Evolutionary conservation across 2,113 vertebrate species (phyloP), one percentile per base, ranked within the genome.

Genomic region (Tupaia tana): DNA sequence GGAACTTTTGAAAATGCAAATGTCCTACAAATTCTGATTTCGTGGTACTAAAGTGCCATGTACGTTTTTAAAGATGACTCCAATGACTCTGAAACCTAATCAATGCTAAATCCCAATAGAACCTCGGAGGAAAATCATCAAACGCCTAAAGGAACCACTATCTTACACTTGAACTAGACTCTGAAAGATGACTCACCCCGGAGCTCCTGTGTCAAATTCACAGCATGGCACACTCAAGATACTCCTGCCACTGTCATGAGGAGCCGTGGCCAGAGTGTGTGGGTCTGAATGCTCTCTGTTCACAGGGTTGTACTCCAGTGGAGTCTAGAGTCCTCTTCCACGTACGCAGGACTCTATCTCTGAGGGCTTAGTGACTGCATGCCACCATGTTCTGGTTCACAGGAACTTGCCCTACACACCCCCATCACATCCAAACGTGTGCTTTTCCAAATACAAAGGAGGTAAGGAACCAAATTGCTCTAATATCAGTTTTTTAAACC

Each of bases 401-500:
- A n/a, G 58, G 0, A 95, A 66, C 34, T 64, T 87, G 9, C 34
- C 88, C 84, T 59, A n/a, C 15, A 24, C 19, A 66, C 1, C 43
- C 2, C 25, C 18, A 80, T 75, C 54, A 66, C 61, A 64, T 31
- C 24, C 34, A 86, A 80, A 92, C 19, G 61, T 81, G n/a, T 70
- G 15, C 43, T 67, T 90, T 66, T 58, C 9, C 54, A 95, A 92
- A 93, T 82, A 82, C 27, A 70, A 82, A 92, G 92, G 24, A 92
- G 77, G 1, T 9, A 22, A 85, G n/a, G 27, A 73, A 31, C 3
- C 2, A 52, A 82, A 34, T 5, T 16, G 10, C 27, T 74, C 71
- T 56, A 90, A n/a, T 15, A 4, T 80, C 31, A 31, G 12, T 64
- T 43, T 78, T 88, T 95, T 10, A 34, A 73, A 88, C 75, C 13